Conservation (phyloP, 2,797 vertebrate genomes). For the Borostomias antarcticus region DNA sequence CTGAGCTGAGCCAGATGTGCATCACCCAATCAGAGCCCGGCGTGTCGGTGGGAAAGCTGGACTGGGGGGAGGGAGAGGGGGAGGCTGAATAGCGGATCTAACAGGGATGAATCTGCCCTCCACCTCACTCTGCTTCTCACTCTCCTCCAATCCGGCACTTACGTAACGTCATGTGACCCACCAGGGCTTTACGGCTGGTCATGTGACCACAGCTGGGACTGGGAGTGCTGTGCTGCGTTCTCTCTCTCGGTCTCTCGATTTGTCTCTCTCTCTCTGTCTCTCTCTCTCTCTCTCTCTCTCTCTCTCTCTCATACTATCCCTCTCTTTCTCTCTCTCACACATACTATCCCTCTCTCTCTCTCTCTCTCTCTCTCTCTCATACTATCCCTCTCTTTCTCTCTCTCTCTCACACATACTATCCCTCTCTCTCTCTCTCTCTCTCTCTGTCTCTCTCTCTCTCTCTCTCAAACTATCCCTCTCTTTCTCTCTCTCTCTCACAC, state of each 20-base stretch:
- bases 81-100: slow-evolving; percentile 25
- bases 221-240: slow-evolving; percentile 1
- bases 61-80: slow-evolving; percentile 22
- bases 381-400: neutral
- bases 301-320: neutral
- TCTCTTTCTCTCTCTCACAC: neutral
- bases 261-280: slow-evolving; percentile 6
- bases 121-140: neutral
- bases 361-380: slow-evolving; percentile 7
- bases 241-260: neutral
- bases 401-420: neutral
- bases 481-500: slow-evolving; percentile 1
- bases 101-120: slow-evolving; percentile 27
- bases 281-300: neutral
- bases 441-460: neutral
- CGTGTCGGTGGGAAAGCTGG: slow-evolving; percentile 29
- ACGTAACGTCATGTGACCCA: slow-evolving; percentile 43
- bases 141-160: slow-evolving; percentile 22
- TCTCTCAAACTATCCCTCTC: neutral
- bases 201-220: slow-evolving; percentile 42
- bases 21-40: slow-evolving; percentile 14
- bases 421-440: neutral
- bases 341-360: neutral
- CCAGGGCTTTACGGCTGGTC: slow-evolving; percentile 35
- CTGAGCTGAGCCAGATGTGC: neutral